phyloP scores from a whole-genome alignment of 2,113 vertebrate genomes.

The Esox niger region DNA sequence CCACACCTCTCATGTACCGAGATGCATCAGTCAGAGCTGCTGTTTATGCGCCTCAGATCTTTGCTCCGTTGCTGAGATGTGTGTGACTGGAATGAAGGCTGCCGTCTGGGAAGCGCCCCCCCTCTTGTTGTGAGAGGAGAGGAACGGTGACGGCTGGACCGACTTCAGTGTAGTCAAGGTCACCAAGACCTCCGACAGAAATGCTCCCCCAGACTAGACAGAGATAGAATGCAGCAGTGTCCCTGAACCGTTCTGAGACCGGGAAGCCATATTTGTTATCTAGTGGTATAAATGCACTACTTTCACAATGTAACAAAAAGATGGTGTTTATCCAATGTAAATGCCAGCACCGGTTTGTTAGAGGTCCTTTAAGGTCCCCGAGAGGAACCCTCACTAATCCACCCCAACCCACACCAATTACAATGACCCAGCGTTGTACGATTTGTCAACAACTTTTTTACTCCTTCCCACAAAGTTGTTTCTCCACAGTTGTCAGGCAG shows the following conservation, averaged over 20 bases:
- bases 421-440: constrained; percentile 36
- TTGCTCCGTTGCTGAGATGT: constrained; percentile 25
- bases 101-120: constrained; percentile 17
- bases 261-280: constrained; percentile 49
- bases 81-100: constrained; percentile 22
- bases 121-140: constrained; percentile 18
- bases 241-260: constrained; percentile 35
- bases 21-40: constrained; percentile 27
- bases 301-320: constrained; percentile 26
- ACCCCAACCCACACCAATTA: constrained; percentile 47
- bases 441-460: constrained; percentile 48
- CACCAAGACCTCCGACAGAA: constrained; percentile 28
- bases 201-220: constrained; percentile 42
- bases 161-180: constrained; percentile 36
- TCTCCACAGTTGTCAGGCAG: constrained; percentile 17
- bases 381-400: constrained; percentile 39
- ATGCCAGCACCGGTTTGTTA: constrained; percentile 45
- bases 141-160: constrained; percentile 21
- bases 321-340: constrained; percentile 28
- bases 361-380: constrained; percentile 18
- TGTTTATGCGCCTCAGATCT: constrained; percentile 40
- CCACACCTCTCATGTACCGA: constrained; percentile 11
- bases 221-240: constrained; percentile 18
- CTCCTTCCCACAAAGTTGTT: constrained; percentile 8
- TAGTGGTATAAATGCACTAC: constrained; percentile 19